phyloP scores from a whole-genome alignment of 2,113 vertebrate species.

The Embiotoca jacksoni region DNA sequence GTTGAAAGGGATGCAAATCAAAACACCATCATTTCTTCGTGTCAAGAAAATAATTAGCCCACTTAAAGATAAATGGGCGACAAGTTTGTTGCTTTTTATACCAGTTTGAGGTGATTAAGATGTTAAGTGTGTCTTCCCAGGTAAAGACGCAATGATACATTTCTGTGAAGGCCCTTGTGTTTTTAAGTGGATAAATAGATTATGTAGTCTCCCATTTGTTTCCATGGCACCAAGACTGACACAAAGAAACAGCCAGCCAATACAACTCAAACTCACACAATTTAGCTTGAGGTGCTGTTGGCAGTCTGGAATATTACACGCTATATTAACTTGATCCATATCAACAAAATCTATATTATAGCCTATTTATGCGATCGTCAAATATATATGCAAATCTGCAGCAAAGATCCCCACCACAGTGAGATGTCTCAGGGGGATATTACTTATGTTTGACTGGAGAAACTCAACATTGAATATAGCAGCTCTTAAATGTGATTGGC shows the following conservation, averaged over 20 bases:
- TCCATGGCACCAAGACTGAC: background rate
- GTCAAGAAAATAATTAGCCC: background rate
- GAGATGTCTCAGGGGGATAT: slow-evolving; percentile 15
- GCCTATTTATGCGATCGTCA: background rate
- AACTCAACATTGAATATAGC: slow-evolving; percentile 40
- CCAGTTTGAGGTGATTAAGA: background rate
- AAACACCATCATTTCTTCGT: slow-evolving; percentile 4
- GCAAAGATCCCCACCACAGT: background rate
- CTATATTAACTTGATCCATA: slow-evolving; percentile 24
- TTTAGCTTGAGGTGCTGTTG: background rate
- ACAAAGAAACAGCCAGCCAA: slow-evolving; percentile 22
- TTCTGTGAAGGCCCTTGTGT: slow-evolving; percentile 1
- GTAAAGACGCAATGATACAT: background rate
- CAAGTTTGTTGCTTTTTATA: background rate
- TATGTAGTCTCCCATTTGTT: background rate
- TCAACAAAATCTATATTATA: slow-evolving; percentile 28
- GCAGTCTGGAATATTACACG: slow-evolving; percentile 9
- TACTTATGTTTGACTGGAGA: slow-evolving; percentile 29
- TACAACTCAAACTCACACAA: background rate
- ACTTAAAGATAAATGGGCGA: background rate
- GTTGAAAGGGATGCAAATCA: slow-evolving; percentile 12
- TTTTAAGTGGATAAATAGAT: background rate
- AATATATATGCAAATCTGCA: slow-evolving; percentile 54
- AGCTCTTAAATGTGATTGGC: slow-evolving; percentile 21
- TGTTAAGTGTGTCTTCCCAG: slow-evolving; percentile 1